These are phyloP conservation scores for Stegana nigrithorax DNA, from an alignment of 2,888 invertebrate species.

Conservation along the genomic window DNA sequence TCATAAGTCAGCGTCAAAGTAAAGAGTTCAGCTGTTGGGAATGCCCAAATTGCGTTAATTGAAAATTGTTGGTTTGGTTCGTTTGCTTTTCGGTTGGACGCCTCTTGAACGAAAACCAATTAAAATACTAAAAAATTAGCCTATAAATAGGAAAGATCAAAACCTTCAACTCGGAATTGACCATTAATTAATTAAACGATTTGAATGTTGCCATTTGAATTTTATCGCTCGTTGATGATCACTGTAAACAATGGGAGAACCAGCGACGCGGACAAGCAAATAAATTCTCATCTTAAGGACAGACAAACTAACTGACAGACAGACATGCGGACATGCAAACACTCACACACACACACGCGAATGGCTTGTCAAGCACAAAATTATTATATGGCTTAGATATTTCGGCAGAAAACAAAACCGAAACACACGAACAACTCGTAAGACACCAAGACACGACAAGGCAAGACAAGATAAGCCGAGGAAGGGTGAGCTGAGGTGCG, in stretches of 20 bases:
- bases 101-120: too few relatives aligned
- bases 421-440: too few relatives aligned
- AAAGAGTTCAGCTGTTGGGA: neutral
- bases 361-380: neutral
- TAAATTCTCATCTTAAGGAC: constrained; percentile 38
- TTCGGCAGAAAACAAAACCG: too few relatives aligned
- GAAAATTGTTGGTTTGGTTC: too few relatives aligned
- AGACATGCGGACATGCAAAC: too few relatives aligned
- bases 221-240: constrained; percentile 56
- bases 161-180: constrained; percentile 36
- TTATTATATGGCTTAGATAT: constrained; percentile 7
- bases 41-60: too few relatives aligned
- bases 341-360: too few relatives aligned
- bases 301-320: too few relatives aligned
- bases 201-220: constrained; percentile 49
- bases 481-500: too few relatives aligned
- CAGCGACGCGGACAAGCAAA: constrained; percentile 33
- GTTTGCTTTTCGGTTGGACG: too few relatives aligned
- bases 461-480: too few relatives aligned
- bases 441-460: too few relatives aligned
- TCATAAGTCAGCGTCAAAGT: neutral
- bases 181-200: constrained; percentile 61
- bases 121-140: constrained; percentile 7
- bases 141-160: constrained; percentile 10
- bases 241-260: constrained; percentile 35